Base-by-base conservation (phyloP, 2,888 invertebrate genomes). In the Rhabditophanes sp. region DNA sequence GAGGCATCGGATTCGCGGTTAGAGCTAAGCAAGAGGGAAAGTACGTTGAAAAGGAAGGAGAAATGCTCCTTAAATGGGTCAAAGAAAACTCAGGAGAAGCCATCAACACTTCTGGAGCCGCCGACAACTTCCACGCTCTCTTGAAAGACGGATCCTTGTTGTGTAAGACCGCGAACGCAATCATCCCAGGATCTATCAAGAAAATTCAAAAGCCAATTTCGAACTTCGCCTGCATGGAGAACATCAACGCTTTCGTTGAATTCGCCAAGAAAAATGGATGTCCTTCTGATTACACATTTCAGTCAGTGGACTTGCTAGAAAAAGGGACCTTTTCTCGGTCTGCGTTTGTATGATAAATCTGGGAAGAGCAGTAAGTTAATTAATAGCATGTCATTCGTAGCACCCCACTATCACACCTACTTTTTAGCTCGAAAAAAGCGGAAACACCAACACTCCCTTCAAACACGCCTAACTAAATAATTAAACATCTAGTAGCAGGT, bases 171-270 rank as follows among this genome's bases (percentile, higher is more conserved):
- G 80, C 78, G 17, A 90, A 90, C 70, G 74, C 74, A 49, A 75
- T 90, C 56, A 77, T 83, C 66, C 77, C 81, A 0, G 81, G 79
- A 26, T 75, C 77, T 33, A 78, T 93, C 37, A 87, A 84, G 72
- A 87, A 85, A 71, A 76, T 90, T 53, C 88, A 90, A 68, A 76
- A 76, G 54, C 80, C 79, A 38, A 76, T 77, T 64, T 80, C 84
- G 78, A 85, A 82, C 39, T 93, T 90, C 71, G 88, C 88, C 66
- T 85, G 85, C 70, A 90, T 90, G 88, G 90, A 93, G 71, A 93
- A 93, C 69, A 90, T 93, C 58, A 84, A 85, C 68, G 80, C 79
- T 7, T 93, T 93, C 72, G 72, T 88, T 43, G 80, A 79, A 49
- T 79, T 78, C 9, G 83, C 82, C 36, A 78, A 76, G 66, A 75